Conservation (phyloP, 2,113 vertebrate species). For the Romanogobio albipinnatus region DNA sequence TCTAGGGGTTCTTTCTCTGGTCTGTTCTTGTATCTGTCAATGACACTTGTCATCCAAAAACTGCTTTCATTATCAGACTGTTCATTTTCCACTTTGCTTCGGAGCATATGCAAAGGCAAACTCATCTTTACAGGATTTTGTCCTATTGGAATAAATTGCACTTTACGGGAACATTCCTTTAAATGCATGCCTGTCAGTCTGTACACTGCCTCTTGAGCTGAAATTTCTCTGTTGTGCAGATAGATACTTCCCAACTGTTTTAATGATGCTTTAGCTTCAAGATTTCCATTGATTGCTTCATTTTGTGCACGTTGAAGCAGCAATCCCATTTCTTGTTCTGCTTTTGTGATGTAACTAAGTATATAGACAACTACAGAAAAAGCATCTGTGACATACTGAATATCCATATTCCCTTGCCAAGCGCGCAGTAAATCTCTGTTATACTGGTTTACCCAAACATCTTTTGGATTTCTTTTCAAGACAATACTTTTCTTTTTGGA, state of each 20-base stretch:
- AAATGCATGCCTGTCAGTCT: too few relatives aligned
- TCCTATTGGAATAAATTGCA: too few relatives aligned
- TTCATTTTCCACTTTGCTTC: too few relatives aligned
- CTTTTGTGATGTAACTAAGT: conserved; percentile 45
- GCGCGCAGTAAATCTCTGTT: conserved; percentile 1
- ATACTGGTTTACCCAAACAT: conserved; percentile 51
- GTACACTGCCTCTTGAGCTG: too few relatives aligned
- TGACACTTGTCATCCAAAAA: too few relatives aligned
- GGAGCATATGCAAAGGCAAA: too few relatives aligned
- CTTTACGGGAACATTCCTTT: too few relatives aligned
- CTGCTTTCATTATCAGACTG: too few relatives aligned
- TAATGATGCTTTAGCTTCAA: conserved; percentile 37
- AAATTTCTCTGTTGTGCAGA: too few relatives aligned
- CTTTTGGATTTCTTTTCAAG: conserved; percentile 32
- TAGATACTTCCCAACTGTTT: not conserved
- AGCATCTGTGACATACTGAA: conserved; percentile 36
- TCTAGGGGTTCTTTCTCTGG: too few relatives aligned
- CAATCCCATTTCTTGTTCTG: conserved; percentile 49
- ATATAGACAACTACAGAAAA: conserved; percentile 43
- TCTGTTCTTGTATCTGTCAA: too few relatives aligned
- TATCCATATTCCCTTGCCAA: conserved; percentile 42
- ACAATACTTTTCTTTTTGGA: conserved; percentile 31
- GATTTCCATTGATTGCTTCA: conserved; percentile 12
- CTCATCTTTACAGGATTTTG: too few relatives aligned
- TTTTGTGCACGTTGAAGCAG: conserved; percentile 18